Percentiles rank a stretch among this genome's conserved stretches.
phyloP scores from a whole-genome alignment of 2,797 vertebrate species.

The Phalanger gymnotis region DNA sequence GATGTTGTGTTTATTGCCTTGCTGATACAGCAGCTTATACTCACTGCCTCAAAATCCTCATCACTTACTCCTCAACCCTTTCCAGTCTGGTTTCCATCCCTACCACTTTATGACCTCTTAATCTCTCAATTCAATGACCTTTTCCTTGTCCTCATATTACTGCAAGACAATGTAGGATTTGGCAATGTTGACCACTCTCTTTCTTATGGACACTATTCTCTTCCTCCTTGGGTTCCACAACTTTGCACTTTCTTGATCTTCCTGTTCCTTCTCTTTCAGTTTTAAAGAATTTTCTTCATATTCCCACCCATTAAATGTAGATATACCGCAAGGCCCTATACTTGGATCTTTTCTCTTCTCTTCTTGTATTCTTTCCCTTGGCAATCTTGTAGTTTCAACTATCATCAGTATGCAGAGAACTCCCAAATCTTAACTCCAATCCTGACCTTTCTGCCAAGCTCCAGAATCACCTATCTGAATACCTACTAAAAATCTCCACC shows the following conservation, averaged over 20 bases:
- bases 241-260: background rate
- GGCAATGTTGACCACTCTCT: background rate
- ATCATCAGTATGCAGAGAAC: background rate
- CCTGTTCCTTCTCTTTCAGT: background rate
- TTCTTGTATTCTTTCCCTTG: background rate
- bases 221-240: background rate
- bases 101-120: background rate
- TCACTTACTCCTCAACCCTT: background rate
- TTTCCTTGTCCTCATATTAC: background rate
- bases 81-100: background rate
- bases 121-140: background rate
- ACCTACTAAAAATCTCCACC: background rate
- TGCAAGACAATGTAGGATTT: background rate
- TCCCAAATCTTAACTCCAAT: background rate
- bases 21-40: no score
- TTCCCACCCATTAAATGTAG: background rate
- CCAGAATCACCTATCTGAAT: background rate
- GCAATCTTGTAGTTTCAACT: background rate
- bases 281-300: background rate
- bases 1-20: no score
- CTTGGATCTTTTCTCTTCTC: background rate
- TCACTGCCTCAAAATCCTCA: background rate
- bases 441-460: background rate
- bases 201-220: background rate
- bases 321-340: background rate